Evolutionary conservation across 2,797 vertebrate genomes (phyloP), one percentile per base, ranked within the genome.

Genomic region (Pseudotriccus pelzelni): DNA sequence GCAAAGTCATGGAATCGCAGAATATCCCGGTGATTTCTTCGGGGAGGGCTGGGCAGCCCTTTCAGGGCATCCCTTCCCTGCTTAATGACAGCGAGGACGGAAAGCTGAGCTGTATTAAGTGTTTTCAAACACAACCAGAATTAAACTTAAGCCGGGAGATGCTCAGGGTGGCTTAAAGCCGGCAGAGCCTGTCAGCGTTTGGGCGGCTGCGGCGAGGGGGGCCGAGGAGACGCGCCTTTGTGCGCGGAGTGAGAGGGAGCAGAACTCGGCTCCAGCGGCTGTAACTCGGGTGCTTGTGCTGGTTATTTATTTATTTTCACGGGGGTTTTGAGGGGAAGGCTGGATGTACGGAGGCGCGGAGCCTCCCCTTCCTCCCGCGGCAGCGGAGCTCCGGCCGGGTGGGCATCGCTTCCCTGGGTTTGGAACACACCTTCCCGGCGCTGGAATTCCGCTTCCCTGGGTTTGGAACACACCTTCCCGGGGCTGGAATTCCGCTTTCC

Each of bases 91-190:
- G 32, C 8, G 9, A 13, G 49, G 32, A 4, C 5, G 52, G 30
- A 27, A 41, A 30, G 4, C 10, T 6, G 12, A 13, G 14, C 6
- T 2, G 1, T 4, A 0, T 24, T 41, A 16, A 20, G 20, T 43
- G 39, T 5, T 55, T 23, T 8, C 0, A 30, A 21, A 14, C 30
- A 13, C 58, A 79, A 18, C 2, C 11, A 23, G 3, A 20, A 28
- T 10, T 9, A 9, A 22, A 13, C 1, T 18, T 6, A 47, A 58
- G 22, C 12, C 1, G 17, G 19, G 62, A 37, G 21, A 6, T 3
- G 3, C 2, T 3, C 24, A 2, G 32, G 39, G 30, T 3, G 24
- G 16, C 24, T 3, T 25, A 4, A 12, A 30, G 23, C 14, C 22
- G 8, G 36, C 46, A 19, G 43, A 41, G 36, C 28, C 47, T 12